Base-by-base conservation (phyloP, 2,113 vertebrate species). In the Nycticebus coucang region DNA sequence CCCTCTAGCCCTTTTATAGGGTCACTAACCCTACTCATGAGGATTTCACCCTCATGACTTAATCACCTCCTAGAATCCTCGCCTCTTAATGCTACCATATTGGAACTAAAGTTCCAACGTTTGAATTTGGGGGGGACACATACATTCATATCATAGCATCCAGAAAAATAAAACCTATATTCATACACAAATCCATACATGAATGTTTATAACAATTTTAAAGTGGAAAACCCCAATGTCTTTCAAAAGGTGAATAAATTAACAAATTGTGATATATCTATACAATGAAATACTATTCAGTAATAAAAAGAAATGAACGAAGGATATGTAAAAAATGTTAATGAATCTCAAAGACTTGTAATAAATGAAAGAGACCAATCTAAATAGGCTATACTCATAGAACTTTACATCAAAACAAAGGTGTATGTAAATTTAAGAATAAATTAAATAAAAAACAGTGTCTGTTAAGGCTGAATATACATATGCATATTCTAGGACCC, bases 251-350 rank as follows among this genome's bases (percentile, higher is more conserved):
- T 66, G 30, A 95, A 89, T 77, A 19, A 79, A 90, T 85, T 28
- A 90, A 91, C 14, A 57, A 41, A 75, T n/a, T 64, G 26, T 77
- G n/a, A 89, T 62, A 37, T 18, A 86, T 57, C 12, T 41, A 8
- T 82, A 82, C 26, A 71, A 88, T 50, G 60, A 37, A 55, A 85
- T 89, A 87, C 5, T 88, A 85, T 41, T 91, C 30, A 89, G 35
- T 74, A 71, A 81, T 72, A 66, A 81, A 88, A 87, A 81, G 17
- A 2, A 80, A 37, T 83, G 11, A 87, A 59, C 33, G 69, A 86
- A 85, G 28, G 14, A 64, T 77, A 75, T 89, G 57, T 66, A 82
- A 94, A 85, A 14, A 94, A 69, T 12, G 87, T 55, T 57, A 92
- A 37, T 83, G 15, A 80, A 83, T 45, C 62, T 82, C 69, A 77